Evolutionary conservation across 1,140 invertebrate genomes (phyloP).

Genomic region (Drosophila punjabiensis): DNA sequence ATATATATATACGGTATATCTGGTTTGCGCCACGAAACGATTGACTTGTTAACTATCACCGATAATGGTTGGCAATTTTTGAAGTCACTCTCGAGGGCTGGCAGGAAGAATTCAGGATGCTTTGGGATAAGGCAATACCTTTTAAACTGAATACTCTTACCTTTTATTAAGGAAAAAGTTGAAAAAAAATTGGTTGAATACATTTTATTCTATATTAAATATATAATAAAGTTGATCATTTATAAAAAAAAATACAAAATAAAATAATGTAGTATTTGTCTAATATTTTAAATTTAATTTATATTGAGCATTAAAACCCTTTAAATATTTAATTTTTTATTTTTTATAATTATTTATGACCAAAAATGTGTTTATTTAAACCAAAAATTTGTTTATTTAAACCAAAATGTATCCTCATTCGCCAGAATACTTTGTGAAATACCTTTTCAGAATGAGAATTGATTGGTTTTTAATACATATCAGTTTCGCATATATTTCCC

Average conservation of each 20-base stretch:
- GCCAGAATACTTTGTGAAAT: background rate
- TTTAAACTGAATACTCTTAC: background rate
- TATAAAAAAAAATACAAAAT: background rate
- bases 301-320: too few relatives aligned
- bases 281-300: background rate
- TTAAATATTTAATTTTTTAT: accelerated
- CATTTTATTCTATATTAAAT: too few relatives aligned
- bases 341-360: background rate
- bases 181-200: background rate
- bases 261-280: too few relatives aligned
- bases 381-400: too few relatives aligned
- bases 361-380: background rate
- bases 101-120: background rate
- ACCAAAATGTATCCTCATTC: background rate
- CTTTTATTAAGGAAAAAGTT: background rate
- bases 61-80: slow-evolving; percentile 66
- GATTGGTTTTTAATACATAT: slow-evolving; percentile 27
- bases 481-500: slow-evolving; percentile 19
- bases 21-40: slow-evolving; percentile 29
- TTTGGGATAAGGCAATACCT: background rate
- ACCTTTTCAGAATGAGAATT: slow-evolving; percentile 11
- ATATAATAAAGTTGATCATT: too few relatives aligned
- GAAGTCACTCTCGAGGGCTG: slow-evolving; percentile 8
- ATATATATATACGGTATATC: slow-evolving; percentile 1
- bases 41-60: slow-evolving; percentile 75